phyloP scores from a whole-genome alignment of 1,140 invertebrate genomes.

The Aradophagus sp. region DNA sequence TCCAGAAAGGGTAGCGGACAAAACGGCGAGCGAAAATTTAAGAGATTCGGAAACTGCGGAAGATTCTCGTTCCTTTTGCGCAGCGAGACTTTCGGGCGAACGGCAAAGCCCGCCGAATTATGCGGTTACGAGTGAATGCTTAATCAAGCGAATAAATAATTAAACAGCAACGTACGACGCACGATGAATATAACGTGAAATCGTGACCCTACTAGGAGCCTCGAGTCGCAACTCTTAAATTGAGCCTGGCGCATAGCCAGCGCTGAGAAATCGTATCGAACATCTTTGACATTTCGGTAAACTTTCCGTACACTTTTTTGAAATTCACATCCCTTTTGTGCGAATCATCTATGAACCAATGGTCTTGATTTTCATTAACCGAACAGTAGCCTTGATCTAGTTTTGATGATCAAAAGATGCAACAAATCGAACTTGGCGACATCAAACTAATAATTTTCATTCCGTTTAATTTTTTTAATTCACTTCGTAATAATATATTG shows the following conservation, averaged over 20 bases:
- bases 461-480: too few species aligned
- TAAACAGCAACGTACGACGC: slow-evolving; percentile 61
- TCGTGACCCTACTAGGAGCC: slow-evolving; percentile 48
- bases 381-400: slow-evolving; percentile 6
- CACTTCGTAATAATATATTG: too few species aligned
- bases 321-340: slow-evolving; percentile 29
- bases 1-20: slow-evolving; percentile 1
- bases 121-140: slow-evolving; percentile 61
- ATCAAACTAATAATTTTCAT: too few species aligned
- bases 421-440: too few species aligned
- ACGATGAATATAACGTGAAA: slow-evolving; percentile 58
- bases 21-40: slow-evolving; percentile 32
- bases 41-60: slow-evolving; percentile 16
- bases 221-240: slow-evolving; percentile 50
- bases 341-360: slow-evolving; percentile 8
- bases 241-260: slow-evolving; percentile 37
- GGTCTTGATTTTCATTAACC: slow-evolving; percentile 25
- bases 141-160: slow-evolving; percentile 67
- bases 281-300: slow-evolving; percentile 40
- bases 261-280: slow-evolving; percentile 26
- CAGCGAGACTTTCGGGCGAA: slow-evolving; percentile 24
- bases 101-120: slow-evolving; percentile 57
- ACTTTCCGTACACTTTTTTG: slow-evolving; percentile 14
- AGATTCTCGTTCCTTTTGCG: slow-evolving; percentile 11
- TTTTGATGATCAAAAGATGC: too few species aligned